Percentiles rank a stretch among this genome's conserved stretches.
Evolutionary conservation across 1,140 invertebrate genomes (phyloP).

Genomic region (Zaprionus davidi): DNA sequence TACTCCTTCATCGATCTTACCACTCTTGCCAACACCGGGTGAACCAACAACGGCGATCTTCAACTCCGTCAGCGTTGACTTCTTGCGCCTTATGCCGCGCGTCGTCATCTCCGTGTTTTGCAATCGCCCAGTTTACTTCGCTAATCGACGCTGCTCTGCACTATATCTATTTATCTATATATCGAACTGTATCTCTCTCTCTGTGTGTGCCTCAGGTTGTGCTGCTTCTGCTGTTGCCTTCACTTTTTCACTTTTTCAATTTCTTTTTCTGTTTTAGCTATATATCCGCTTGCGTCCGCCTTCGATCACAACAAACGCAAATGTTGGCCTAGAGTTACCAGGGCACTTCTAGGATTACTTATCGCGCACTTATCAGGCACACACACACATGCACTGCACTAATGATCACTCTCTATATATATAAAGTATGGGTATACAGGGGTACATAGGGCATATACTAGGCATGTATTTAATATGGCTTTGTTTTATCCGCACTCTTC

Average conservation of each 20-base stretch:
- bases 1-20: constrained; percentile 85
- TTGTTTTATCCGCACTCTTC: constrained; percentile 5
- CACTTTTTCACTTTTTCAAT: neutral
- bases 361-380: constrained; percentile 20
- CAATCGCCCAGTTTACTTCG: constrained; percentile 32
- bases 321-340: constrained; percentile 71
- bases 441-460: neutral
- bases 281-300: constrained; percentile 53
- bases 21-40: constrained; percentile 94
- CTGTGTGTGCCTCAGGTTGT: constrained; percentile 5
- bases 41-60: constrained; percentile 94
- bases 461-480: constrained; percentile 1
- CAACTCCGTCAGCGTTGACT: constrained; percentile 94
- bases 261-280: constrained; percentile 21
- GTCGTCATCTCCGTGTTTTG: constrained; percentile 85
- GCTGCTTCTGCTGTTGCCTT: neutral
- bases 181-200: constrained; percentile 11
- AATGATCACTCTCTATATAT: constrained; percentile 24
- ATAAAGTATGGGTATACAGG: neutral
- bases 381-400: neutral
- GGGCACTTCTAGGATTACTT: constrained; percentile 27
- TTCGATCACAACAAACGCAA: constrained; percentile 71
- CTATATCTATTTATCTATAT: constrained; percentile 2
- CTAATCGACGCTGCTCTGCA: neutral
- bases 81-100: constrained; percentile 92